Evolutionary conservation across 1,140 invertebrate species (phyloP), one percentile per base, ranked within the genome.

Genomic region (Temnothorax nylanderi): DNA sequence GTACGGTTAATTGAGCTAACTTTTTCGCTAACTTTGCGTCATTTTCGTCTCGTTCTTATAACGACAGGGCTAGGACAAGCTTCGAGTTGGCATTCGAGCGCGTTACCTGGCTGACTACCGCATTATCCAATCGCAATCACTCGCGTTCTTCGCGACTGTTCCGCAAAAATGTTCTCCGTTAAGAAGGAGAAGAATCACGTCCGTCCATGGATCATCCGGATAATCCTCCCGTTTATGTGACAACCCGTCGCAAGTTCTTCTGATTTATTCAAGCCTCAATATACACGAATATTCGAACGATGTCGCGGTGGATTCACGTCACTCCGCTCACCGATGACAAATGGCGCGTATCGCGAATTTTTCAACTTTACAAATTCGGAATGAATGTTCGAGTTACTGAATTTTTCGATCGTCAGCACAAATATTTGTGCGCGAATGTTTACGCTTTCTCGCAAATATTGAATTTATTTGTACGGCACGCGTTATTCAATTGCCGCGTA

Each of bases 21-120:
- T 80, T 71, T 89, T 87, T 60, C 86, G 37, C 51, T 37, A 89
- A 87, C 51, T 90, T 78, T 32, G 32, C 13, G 13, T 51, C 60
- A 34, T 77, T 75, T 54, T 82, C 76, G 75, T 21, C 4, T 54
- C 21, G 3, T 54, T 7, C 18, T 16, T n/a, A 13, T n/a, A 65
- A 6, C 4, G 51, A 76, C 11, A 5, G n/a, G 11, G 6, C 26
- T 26, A 11, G 7, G 34, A 37, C 32, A 51, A 86, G n/a, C 78
- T 86, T 56, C 69, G 54, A 74, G 72, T 74, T 85, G 26, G 44
- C 37, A 44, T n/a, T 26, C 18, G 47, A 72, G 34, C 78, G 58
- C 49, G 13, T 18, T 41, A 26, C n/a, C 41, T n/a, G 54, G n/a
- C 2, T 4, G 32, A 58, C 44, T 69, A 65, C 56, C 54, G 41